Percentiles rank a stretch among this genome's conserved stretches.
Conservation (phyloP, 2,888 invertebrate genomes). For the Zhuqinia jingwanae region DNA sequence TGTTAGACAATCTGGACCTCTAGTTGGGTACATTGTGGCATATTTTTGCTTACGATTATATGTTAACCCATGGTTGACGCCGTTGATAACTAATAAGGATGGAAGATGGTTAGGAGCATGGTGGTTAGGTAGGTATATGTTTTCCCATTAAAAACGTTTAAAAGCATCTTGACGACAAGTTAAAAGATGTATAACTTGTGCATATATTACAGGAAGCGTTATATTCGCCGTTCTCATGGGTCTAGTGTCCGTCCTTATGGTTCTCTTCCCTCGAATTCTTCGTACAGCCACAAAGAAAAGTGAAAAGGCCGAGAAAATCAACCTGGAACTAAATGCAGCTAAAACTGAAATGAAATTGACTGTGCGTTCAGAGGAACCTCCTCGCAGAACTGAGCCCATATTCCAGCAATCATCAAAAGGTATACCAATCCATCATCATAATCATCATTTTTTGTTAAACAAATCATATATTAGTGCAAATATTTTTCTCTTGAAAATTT, state of each 20-base stretch:
- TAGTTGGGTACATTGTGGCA: conserved; percentile 80
- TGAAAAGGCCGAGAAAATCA: background rate
- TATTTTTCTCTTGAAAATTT: no score
- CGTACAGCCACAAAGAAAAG: conserved; percentile 36
- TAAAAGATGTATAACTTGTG: background rate
- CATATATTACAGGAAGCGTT: conserved; percentile 68
- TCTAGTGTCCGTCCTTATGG: conserved; percentile 84
- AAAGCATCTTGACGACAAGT: background rate
- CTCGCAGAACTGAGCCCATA: conserved; percentile 38
- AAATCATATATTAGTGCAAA: no score
- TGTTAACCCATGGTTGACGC: conserved; percentile 80
- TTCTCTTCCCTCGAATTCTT: conserved; percentile 85
- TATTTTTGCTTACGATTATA: conserved; percentile 80
- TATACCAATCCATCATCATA: background rate
- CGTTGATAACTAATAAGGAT: conserved; percentile 81
- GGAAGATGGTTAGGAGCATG: conserved; percentile 84
- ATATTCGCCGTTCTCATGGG: conserved; percentile 81
- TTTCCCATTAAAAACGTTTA: background rate
- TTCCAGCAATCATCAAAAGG: conserved; percentile 36
- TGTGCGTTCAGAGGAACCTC: background rate
- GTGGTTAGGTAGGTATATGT: conserved; percentile 82
- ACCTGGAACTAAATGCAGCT: conserved; percentile 45
- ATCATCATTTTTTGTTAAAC: no score
- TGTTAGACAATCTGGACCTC: conserved; percentile 80
- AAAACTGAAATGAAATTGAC: conserved; percentile 21